Evolutionary conservation across 2,888 invertebrate species (phyloP), one percentile per base, ranked within the genome.

Genomic region (Galerucella nymphaeae): DNA sequence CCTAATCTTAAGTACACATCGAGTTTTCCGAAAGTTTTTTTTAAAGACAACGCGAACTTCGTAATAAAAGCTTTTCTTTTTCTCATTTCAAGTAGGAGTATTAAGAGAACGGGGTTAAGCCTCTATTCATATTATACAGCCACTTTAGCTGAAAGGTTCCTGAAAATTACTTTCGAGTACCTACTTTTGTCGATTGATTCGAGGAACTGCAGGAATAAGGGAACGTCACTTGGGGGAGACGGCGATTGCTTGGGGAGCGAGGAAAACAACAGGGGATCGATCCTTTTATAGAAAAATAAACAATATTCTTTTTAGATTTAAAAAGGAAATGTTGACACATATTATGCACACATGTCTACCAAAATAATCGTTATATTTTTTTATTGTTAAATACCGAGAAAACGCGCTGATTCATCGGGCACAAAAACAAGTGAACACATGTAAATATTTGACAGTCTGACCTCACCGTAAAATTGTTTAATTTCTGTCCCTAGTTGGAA

Each of bases 91-190:
- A 65, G 65, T 18, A 50, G 63, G 23, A 16, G 59, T 66, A 66
- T 71, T 66, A 59, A 23, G 53, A 53, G 14, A 71, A 61, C 30
- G 71, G 62, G 71, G 71, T 71, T 71, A 71, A 71, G 71, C 62
- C 66, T 14, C 71, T 66, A 71, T 71, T 71, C 71, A 66, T 59
- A 59, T 71, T 59, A 41, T 38, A 45, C 16, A 16, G 63, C 42
- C 53, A 64, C 63, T 70, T 70, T 70, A 20, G 70, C 16, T 57
- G 70, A 63, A 70, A 70, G 70, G 70, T 63, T 57, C 62, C 45
- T 64, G 63, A 42, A 64, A 63, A 70, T 63, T 57, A 55, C 42
- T 23, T 30, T 66, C 64, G 45, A 64, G 48, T 64, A 48, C 48
- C 64, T n/a, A n/a, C n/a, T 42, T 62, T 62, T 62, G 42, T 62